Conservation (phyloP, 2,797 vertebrate genomes). For the Helostoma temminkii region DNA sequence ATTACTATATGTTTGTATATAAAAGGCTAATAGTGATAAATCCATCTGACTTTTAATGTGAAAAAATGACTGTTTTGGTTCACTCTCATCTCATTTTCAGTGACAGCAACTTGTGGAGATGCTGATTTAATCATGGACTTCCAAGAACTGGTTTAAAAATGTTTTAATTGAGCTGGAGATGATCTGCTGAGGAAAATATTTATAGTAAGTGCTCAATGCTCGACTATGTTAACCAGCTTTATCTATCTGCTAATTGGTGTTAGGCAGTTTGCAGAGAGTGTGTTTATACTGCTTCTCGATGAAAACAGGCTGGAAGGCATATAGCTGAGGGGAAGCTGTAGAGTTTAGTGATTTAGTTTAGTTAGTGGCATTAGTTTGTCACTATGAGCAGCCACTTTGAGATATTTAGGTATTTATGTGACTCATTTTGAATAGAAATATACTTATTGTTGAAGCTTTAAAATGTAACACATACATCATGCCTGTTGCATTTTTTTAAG, state of each 20-base stretch:
- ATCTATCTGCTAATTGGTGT: too few species aligned
- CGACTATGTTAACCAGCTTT: too few species aligned
- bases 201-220: too few species aligned
- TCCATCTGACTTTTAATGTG: background rate
- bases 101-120: too few species aligned
- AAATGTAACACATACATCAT: background rate
- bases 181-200: too few species aligned
- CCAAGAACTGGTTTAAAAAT: background rate
- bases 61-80: background rate
- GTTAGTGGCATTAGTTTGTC: too few species aligned
- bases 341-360: too few species aligned
- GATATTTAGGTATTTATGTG: background rate
- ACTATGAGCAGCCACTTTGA: background rate
- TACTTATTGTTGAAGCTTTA: slow-evolving; percentile 15
- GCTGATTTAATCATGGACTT: too few species aligned
- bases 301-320: too few species aligned
- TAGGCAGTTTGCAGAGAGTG: too few species aligned
- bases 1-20: background rate
- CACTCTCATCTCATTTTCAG: background rate
- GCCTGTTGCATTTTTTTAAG: background rate
- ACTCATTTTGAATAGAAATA: background rate
- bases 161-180: background rate
- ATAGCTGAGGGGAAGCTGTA: too few species aligned
- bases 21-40: background rate
- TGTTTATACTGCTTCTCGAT: too few species aligned